Percentiles rank a stretch among this genome's conserved stretches.
Evolutionary conservation across 2,797 vertebrate genomes (phyloP).

Genomic region (Gastrophryne carolinensis): DNA sequence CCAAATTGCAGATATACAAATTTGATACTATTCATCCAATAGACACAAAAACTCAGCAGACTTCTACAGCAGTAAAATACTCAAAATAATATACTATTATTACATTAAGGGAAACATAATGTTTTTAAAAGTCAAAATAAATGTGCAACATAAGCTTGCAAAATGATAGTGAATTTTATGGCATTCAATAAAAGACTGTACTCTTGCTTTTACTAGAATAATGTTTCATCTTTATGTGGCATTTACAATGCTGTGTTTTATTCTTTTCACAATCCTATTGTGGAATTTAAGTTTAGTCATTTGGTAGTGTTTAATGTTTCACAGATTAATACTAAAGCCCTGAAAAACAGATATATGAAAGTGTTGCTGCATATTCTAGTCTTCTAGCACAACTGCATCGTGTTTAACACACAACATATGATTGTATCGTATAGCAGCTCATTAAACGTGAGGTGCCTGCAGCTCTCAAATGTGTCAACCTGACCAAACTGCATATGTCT

Average conservation of each 20-base stretch:
- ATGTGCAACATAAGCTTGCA: slow-evolving; percentile 40
- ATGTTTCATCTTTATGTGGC: slow-evolving; percentile 52
- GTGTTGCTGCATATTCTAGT: too few relatives aligned
- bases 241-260: slow-evolving; percentile 50
- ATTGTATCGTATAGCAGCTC: too few relatives aligned
- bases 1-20: neutral
- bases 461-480: too few relatives aligned
- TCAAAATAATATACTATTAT: slow-evolving; percentile 41
- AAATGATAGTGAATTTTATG: slow-evolving; percentile 47
- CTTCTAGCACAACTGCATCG: too few relatives aligned
- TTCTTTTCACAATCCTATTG: slow-evolving; percentile 32
- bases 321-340: slow-evolving; percentile 31
- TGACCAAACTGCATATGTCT: too few relatives aligned
- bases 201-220: slow-evolving; percentile 47
- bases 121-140: slow-evolving; percentile 48
- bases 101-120: slow-evolving; percentile 46
- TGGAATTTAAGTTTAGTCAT: slow-evolving; percentile 37
- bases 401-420: too few relatives aligned
- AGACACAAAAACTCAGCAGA: slow-evolving; percentile 6
- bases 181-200: slow-evolving; percentile 46
- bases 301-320: slow-evolving; percentile 34
- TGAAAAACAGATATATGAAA: slow-evolving; percentile 34
- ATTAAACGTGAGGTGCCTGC: too few relatives aligned
- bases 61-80: slow-evolving; percentile 33
- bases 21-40: slow-evolving; percentile 1